phyloP scores from a whole-genome alignment of 1,140 invertebrate species.

The Pantala flavescens region DNA sequence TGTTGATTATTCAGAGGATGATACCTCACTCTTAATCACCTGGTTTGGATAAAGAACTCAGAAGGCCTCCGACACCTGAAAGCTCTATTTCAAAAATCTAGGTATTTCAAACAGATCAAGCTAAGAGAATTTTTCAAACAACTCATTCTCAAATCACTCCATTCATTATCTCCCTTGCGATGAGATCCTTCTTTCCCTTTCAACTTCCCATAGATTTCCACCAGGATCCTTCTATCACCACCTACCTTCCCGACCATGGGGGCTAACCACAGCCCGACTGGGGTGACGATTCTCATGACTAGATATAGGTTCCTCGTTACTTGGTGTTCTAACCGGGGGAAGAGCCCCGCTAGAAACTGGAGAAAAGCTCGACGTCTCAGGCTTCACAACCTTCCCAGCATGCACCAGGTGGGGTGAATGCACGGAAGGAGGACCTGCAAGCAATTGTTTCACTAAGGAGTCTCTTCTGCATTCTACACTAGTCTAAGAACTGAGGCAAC shows the following conservation, averaged over 20 bases:
- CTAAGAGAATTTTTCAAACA: neutral
- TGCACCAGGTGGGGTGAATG: conserved; percentile 33
- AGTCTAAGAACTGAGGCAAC: conserved; percentile 9
- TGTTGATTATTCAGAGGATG: conserved; percentile 12
- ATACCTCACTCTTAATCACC: conserved; percentile 19
- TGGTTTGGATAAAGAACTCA: conserved; percentile 17
- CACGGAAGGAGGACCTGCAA: conserved; percentile 30
- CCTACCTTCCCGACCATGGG: conserved; percentile 24
- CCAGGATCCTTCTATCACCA: conserved; percentile 6
- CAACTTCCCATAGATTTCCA: conserved; percentile 13
- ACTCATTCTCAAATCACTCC: conserved; percentile 11
- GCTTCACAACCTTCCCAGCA: conserved; percentile 30
- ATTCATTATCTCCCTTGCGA: neutral
- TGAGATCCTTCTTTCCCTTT: conserved; percentile 2
- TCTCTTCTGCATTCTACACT: conserved; percentile 15
- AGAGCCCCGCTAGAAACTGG: conserved; percentile 22
- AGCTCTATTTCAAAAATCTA: conserved; percentile 12
- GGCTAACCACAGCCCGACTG: conserved; percentile 24
- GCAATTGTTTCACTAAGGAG: conserved; percentile 21
- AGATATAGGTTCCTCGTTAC: conserved; percentile 27
- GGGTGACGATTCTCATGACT: conserved; percentile 25
- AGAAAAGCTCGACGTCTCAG: conserved; percentile 27
- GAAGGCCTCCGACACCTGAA: conserved; percentile 11
- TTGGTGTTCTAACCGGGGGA: conserved; percentile 22
- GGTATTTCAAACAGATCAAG: neutral